Percentiles rank a stretch among this genome's conserved stretches.
Evolutionary conservation across 2,888 invertebrate genomes (phyloP).

Genomic region (Noctua janthe): DNA sequence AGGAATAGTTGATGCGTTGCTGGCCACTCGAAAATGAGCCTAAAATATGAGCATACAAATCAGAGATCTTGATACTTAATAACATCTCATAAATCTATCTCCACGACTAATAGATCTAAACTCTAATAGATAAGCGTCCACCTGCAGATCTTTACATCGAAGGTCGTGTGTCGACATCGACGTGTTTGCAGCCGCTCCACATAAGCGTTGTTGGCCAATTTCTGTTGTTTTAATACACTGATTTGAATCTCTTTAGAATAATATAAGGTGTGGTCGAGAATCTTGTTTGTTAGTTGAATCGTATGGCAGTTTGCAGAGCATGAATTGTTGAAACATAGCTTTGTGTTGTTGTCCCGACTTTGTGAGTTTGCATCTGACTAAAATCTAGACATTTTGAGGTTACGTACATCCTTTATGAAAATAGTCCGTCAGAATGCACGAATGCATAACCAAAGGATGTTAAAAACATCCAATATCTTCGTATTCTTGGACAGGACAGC

Average conservation of each 20-base stretch:
- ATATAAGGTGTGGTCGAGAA: constrained; percentile 59
- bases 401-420: not conserved
- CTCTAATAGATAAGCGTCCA: constrained; percentile 51
- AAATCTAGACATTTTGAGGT: not conserved
- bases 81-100: constrained; percentile 22
- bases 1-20: not conserved
- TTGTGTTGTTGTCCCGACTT: not conserved
- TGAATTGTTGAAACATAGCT: constrained; percentile 5
- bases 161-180: constrained; percentile 58
- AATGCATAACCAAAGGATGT: not conserved
- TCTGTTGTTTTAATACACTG: constrained; percentile 63
- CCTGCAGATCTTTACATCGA: constrained; percentile 58
- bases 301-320: constrained; percentile 16
- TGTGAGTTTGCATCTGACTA: not conserved
- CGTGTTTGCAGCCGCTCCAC: constrained; percentile 54
- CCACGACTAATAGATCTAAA: constrained; percentile 47
- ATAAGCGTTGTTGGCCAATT: constrained; percentile 57
- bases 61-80: not conserved
- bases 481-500: not conserved
- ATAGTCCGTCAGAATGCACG: not conserved
- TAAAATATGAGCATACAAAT: not conserved
- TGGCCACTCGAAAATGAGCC: not conserved
- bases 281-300: constrained; percentile 45
- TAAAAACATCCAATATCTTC: not conserved
- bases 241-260: constrained; percentile 64